phyloP scores from a whole-genome alignment of 2,888 invertebrate species.

The Noctua janthina region DNA sequence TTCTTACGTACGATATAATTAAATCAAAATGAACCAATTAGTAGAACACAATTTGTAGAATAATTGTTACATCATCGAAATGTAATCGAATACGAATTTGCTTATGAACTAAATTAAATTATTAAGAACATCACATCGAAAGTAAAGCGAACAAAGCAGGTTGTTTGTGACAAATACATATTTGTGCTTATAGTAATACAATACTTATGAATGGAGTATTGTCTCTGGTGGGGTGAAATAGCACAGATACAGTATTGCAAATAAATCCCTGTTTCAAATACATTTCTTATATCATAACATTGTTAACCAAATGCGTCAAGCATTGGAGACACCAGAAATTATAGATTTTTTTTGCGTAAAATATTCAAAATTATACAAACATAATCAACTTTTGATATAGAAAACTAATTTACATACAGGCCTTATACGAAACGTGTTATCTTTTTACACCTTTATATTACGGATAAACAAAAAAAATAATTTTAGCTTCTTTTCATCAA shows the following conservation, averaged over 20 bases:
- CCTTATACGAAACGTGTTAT: conserved; percentile 7
- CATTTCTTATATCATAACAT: conserved; percentile 17
- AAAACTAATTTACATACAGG: conserved; percentile 48
- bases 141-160: conserved; percentile 58
- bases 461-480: neutral
- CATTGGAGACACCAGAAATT: conserved; percentile 19
- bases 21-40: conserved; percentile 76
- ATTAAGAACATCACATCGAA: conserved; percentile 50
- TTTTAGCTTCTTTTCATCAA: neutral
- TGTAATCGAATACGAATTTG: conserved; percentile 53
- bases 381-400: conserved; percentile 50
- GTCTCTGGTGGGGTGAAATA: conserved; percentile 50
- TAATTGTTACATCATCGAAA: conserved; percentile 56
- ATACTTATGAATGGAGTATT: conserved; percentile 46
- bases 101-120: conserved; percentile 56
- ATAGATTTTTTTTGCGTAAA: conserved; percentile 18
- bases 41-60: conserved; percentile 64
- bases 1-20: conserved; percentile 80
- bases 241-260: conserved; percentile 48
- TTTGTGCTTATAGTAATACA: conserved; percentile 56
- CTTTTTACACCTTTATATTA: conserved; percentile 7
- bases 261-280: conserved; percentile 51
- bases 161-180: conserved; percentile 64
- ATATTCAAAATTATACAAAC: conserved; percentile 42
- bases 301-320: neutral